These are phyloP conservation scores for Erythrolamprus reginae DNA, from an alignment of 2,113 vertebrate genomes.

Conservation along the genomic window DNA sequence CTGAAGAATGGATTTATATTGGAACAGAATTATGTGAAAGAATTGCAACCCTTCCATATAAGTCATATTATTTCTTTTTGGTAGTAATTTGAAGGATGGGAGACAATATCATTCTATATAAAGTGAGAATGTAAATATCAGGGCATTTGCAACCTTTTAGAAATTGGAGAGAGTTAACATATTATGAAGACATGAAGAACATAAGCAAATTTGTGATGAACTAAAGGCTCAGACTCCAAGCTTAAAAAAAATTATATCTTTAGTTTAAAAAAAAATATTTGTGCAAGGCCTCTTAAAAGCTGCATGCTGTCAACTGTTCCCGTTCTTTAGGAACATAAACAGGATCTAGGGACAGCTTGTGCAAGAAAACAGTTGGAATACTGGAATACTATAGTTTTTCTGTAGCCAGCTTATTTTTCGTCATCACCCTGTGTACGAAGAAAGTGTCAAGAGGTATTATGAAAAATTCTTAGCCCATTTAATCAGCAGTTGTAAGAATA, in stretches of 20 bases:
- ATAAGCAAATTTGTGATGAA: constrained; percentile 41
- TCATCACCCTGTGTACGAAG: constrained; percentile 42
- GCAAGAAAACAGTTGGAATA: constrained; percentile 65
- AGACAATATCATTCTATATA: constrained; percentile 54
- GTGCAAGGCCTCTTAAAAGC: constrained; percentile 56
- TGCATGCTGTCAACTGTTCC: constrained; percentile 65
- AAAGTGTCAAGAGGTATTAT: constrained; percentile 57
- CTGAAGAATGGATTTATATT: constrained; percentile 56
- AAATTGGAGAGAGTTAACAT: constrained; percentile 37
- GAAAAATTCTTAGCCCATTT: constrained; percentile 42
- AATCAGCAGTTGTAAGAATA: constrained; percentile 5
- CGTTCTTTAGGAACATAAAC: constrained; percentile 66
- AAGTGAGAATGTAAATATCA: constrained; percentile 49
- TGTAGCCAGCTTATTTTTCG: constrained; percentile 57
- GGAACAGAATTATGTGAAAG: constrained; percentile 55
- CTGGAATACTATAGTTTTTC: constrained; percentile 57
- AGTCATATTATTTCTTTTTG: constrained; percentile 63
- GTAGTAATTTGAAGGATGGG: constrained; percentile 63
- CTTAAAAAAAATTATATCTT: constrained; percentile 41
- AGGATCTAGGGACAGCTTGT: constrained; percentile 67
- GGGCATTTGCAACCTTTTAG: constrained; percentile 49
- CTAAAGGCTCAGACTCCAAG: constrained; percentile 42
- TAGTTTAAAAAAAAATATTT: constrained; percentile 53
- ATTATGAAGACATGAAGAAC: constrained; percentile 34
- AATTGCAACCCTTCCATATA: constrained; percentile 56